Evolutionary conservation across 2,888 invertebrate species (phyloP), one percentile per base, ranked within the genome.

Genomic region (Petrophora chlorosata): DNA sequence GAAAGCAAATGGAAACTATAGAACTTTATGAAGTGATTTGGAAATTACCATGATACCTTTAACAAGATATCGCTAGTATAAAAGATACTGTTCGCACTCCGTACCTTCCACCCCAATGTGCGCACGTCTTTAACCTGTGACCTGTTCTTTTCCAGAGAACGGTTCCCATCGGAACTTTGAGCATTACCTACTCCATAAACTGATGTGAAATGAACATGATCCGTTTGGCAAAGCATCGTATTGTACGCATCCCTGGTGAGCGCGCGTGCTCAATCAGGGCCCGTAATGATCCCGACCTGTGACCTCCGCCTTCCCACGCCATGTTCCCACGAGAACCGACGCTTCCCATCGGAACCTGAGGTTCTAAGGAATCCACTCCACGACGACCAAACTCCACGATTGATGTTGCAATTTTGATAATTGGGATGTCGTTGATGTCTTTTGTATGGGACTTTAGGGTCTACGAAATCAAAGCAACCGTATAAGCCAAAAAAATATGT

Each of bases 281-380:
- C 70, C 71, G 74, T 83, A 85, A 89, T 89, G 85, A 85, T 77
- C 78, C 73, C 75, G 83, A 83, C 84, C 84, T 83, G 74, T 81
- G 88, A 89, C 88, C 89, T 77, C 66, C 58, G 47, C 59, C 56
- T 79, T 85, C 86, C 83, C 88, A 85, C 85, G 81, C 75, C 73
- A 54, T 61, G 71, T 85, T 89, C 89, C 85, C 89, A 88, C 84
- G 88, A 82, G 86, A 88, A 75, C 62, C 65, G 58, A 54, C 60
- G 76, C 76, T 88, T 89, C 88, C 79, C 88, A 88, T 80, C 79
- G 81, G 84, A 84, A 80, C 70, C 17, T 15, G 38, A 33, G 17
- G 36, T 25, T 38, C 26, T 33, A 17, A 34, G 22, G 26, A 42
- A 38, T 38, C 38, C 36, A 30, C 16, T 12, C 13, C 16, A 9